These are phyloP conservation scores for Sitophilus oryzae DNA, from an alignment of 1,140 invertebrate species.

Conservation along the genomic window DNA sequence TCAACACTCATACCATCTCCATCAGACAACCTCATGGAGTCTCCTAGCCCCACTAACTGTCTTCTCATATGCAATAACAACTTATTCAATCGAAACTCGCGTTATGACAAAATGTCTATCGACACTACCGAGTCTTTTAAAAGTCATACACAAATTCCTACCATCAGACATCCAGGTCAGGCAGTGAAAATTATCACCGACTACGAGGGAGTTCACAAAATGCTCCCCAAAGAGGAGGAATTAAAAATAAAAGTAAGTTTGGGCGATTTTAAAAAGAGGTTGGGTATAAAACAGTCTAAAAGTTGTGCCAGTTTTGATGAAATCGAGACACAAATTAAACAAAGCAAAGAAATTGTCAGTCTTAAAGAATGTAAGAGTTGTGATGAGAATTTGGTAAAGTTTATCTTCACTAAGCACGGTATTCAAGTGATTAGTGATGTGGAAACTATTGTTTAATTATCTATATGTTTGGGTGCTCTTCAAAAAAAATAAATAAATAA, in stretches of 20 bases:
- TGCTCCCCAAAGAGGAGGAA: constrained; percentile 26
- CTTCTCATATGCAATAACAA: constrained; percentile 47
- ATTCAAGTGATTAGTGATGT: constrained; percentile 70
- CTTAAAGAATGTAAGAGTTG: constrained; percentile 46
- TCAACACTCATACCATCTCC: constrained; percentile 51
- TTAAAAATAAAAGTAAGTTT: constrained; percentile 40
- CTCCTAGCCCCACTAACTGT: constrained; percentile 48
- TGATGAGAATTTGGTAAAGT: constrained; percentile 61
- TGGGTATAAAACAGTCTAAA: constrained; percentile 38
- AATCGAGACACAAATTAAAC: constrained; percentile 12
- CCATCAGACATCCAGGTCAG: constrained; percentile 47
- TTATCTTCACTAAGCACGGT: constrained; percentile 66
- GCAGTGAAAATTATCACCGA: constrained; percentile 51
- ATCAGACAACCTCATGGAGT: constrained; percentile 51
- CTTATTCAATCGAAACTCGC: constrained; percentile 35
- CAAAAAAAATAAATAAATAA: too few species aligned
- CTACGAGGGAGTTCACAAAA: constrained; percentile 44
- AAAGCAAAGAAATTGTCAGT: constrained; percentile 39
- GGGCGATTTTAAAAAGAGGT: constrained; percentile 11
- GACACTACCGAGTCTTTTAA: constrained; percentile 39
- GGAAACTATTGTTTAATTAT: constrained; percentile 59
- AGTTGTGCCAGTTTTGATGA: constrained; percentile 40
- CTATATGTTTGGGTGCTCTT: too few species aligned
- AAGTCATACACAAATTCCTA: constrained; percentile 38
- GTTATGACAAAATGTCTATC: constrained; percentile 38